These are phyloP conservation scores for Streblospio benedicti DNA, from an alignment of 1,140 invertebrate species.

Conservation along the genomic window DNA sequence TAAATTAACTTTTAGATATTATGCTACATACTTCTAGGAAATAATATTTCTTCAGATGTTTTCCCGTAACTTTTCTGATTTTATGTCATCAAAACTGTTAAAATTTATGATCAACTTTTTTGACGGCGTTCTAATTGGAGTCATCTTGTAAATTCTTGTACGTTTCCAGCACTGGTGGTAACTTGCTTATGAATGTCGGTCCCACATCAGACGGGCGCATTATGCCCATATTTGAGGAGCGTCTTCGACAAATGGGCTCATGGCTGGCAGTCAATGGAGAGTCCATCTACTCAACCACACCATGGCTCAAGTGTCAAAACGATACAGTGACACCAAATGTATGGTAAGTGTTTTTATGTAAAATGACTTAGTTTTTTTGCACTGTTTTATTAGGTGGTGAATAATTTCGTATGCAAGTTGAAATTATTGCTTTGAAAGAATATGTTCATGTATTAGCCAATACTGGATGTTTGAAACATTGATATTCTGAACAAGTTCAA, in stretches of 20 bases:
- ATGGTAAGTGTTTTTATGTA: slow-evolving; percentile 25
- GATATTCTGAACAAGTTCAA: no score
- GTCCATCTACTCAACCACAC: slow-evolving; percentile 70
- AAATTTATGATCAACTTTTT: no score
- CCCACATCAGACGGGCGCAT: slow-evolving; percentile 83
- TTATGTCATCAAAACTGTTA: no score
- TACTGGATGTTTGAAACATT: background rate
- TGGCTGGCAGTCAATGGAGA: slow-evolving; percentile 79
- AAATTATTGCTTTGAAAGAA: no score
- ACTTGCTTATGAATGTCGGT: slow-evolving; percentile 79
- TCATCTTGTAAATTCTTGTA: background rate
- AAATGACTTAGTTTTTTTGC: background rate
- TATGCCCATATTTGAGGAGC: slow-evolving; percentile 76
- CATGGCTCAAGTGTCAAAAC: slow-evolving; percentile 65
- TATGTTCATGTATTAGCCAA: background rate
- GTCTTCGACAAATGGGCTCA: slow-evolving; percentile 57
- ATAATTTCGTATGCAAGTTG: slow-evolving; percentile 1
- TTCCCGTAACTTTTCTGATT: no score
- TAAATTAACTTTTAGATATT: no score
- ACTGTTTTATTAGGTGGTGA: background rate
- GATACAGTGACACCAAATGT: slow-evolving; percentile 61
- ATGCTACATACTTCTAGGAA: no score
- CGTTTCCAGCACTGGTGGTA: slow-evolving; percentile 70
- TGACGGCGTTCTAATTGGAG: no score
- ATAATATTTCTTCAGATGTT: no score